phyloP scores from a whole-genome alignment of 1,140 invertebrate genomes.

The Lysiphlebus fabarum region DNA sequence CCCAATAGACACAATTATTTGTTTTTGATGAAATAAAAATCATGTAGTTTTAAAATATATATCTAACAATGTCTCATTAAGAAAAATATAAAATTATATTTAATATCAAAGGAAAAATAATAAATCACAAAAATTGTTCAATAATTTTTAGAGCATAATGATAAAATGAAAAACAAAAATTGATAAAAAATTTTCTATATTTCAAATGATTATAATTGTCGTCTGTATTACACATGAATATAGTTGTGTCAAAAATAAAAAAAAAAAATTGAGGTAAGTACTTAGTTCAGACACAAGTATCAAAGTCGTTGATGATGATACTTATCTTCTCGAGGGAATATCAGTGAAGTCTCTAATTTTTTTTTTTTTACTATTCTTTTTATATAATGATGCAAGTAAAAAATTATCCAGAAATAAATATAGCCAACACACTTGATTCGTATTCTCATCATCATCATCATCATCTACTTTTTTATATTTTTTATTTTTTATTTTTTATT shows the following conservation, averaged over 20 bases:
- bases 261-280: not conserved
- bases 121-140: no score
- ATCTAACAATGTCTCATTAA: no score
- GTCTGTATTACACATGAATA: constrained; percentile 31
- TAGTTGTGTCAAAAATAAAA: not conserved
- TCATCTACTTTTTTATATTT: no score
- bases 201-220: constrained; percentile 39
- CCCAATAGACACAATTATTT: no score
- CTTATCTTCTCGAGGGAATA: not conserved
- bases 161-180: no score
- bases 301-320: constrained; percentile 1
- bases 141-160: no score
- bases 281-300: not conserved
- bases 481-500: no score
- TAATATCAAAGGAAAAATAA: no score
- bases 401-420: constrained; percentile 1
- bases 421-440: not conserved
- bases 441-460: not conserved
- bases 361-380: not conserved
- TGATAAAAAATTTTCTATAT: not conserved
- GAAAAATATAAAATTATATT: no score
- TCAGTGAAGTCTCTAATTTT: not conserved
- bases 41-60: no score
- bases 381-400: constrained; percentile 13
- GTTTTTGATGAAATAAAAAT: no score